Evolutionary conservation across 2,113 vertebrate species (phyloP), one percentile per base, ranked within the genome.

Genomic region (Phylloscopus trochilus): DNA sequence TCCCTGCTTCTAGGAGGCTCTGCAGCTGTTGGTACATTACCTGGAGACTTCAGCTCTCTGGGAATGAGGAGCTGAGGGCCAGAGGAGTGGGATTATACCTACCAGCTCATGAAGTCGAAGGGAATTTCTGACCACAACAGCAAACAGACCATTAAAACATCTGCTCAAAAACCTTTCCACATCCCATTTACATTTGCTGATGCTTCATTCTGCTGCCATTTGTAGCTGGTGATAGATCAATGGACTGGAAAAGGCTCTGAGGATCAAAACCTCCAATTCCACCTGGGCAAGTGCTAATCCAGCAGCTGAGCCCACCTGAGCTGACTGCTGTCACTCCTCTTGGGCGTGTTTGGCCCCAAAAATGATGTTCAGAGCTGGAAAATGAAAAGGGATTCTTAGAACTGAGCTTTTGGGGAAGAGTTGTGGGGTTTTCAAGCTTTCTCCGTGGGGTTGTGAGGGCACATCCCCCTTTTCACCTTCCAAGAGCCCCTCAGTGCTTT

Each of bases 181-280:
- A 2, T 94, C 89, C 76, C 89, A 35, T 95, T 95, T 67, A 8
- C 88, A 81, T 89, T 83, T 89, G 39, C 63, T 85, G 85, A 88
- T 85, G 82, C 92, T 91, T 87, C 92, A 20, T 87, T 76, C 79
- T 76, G 83, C 43, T 76, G 79, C 44, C n/a, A n/a, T 80, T 88
- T 74, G 70, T 83, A 58, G 44, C 90, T 3, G 79, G 35, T 86
- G 95, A 39, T 44, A 19, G 80, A 90, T 94, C 86, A 83, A 20
- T 75, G 75, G 56, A 18, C 95, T 90, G 94, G 59, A 81, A 94
- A 93, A 53, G 76, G 56, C 79, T 67, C 83, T 20, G 47, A 79
- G 94, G 76, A 63, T 10, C 16, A 23, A 88, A 85, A 90, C 31
- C 67, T 92, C 27, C 91, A 74, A 41, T 75, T 89, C 95, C 80